Conservation (phyloP, 2,888 invertebrate genomes). For the Lasioglossum malachurum region DNA sequence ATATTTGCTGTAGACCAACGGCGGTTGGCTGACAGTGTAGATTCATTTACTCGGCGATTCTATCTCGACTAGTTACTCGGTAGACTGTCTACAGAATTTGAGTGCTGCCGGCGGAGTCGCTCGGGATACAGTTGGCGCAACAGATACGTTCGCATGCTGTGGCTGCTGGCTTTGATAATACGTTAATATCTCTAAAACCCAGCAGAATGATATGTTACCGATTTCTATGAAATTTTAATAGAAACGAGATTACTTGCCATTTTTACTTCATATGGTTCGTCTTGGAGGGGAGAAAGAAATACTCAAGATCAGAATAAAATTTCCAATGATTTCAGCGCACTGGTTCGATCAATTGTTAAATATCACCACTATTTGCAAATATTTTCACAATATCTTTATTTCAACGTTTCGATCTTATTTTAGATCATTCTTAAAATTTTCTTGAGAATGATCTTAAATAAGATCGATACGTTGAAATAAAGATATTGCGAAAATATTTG, state of each 20-base stretch:
- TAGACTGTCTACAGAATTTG: background rate
- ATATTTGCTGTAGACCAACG: conserved; percentile 62
- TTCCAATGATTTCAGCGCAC: too few relatives aligned
- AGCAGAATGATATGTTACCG: background rate
- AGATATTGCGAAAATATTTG: too few relatives aligned
- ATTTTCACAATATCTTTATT: too few relatives aligned
- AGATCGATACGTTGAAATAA: too few relatives aligned
- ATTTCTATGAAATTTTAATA: background rate
- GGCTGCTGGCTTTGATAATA: background rate
- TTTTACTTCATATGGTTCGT: background rate
- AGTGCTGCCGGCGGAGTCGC: background rate
- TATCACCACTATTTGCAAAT: too few relatives aligned
- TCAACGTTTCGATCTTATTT: too few relatives aligned
- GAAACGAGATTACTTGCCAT: background rate
- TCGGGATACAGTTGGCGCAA: background rate
- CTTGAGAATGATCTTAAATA: too few relatives aligned
- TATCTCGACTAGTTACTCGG: background rate
- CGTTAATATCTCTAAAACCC: background rate
- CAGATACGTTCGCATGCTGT: background rate
- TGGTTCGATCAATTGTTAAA: too few relatives aligned
- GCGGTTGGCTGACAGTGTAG: conserved; percentile 10
- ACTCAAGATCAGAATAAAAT: background rate
- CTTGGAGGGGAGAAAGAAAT: background rate
- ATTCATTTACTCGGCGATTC: conserved; percentile 1
- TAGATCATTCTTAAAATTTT: too few relatives aligned